phyloP scores from a whole-genome alignment of 2,888 invertebrate genomes.

The Oscheius myriophilus region DNA sequence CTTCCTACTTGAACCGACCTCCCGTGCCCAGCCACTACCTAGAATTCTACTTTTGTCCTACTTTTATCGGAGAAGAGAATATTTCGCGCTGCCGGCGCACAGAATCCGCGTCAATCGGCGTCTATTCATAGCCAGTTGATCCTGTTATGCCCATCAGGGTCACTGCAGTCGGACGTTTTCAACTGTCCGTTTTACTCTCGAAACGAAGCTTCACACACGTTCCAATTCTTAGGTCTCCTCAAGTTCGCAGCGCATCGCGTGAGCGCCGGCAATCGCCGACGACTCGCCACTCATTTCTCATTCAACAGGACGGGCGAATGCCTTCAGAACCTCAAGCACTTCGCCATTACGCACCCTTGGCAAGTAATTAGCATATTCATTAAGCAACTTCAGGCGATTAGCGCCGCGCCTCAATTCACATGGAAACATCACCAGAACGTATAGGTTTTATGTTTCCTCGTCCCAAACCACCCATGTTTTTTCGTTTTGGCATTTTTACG shows the following conservation, averaged over 20 bases:
- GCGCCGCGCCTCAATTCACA: too few species aligned
- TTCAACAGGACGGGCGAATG: conserved; percentile 27
- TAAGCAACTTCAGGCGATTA: not conserved
- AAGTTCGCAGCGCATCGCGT: conserved; percentile 22
- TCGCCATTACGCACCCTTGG: conserved; percentile 20
- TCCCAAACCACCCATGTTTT: too few species aligned
- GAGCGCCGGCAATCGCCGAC: conserved; percentile 24
- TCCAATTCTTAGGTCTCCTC: too few species aligned
- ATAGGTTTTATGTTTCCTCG: too few species aligned
- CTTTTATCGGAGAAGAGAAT: conserved; percentile 9
- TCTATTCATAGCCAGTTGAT: conserved; percentile 26
- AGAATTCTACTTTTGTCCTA: conserved; percentile 9
- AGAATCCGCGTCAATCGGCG: conserved; percentile 20
- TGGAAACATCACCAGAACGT: too few species aligned
- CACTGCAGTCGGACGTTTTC: conserved; percentile 12
- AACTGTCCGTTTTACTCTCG: too few species aligned
- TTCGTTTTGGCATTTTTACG: too few species aligned
- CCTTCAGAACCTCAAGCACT: conserved; percentile 23
- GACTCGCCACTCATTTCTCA: conserved; percentile 29
- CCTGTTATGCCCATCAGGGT: conserved; percentile 30
- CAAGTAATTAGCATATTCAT: conserved; percentile 21
- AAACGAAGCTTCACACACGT: too few species aligned
- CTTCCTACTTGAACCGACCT: conserved; percentile 16
- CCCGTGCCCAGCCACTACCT: not conserved
- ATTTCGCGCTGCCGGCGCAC: conserved; percentile 1